Base-by-base conservation (phyloP, 1,140 invertebrate genomes). In the Eriocheir sinensis region DNA sequence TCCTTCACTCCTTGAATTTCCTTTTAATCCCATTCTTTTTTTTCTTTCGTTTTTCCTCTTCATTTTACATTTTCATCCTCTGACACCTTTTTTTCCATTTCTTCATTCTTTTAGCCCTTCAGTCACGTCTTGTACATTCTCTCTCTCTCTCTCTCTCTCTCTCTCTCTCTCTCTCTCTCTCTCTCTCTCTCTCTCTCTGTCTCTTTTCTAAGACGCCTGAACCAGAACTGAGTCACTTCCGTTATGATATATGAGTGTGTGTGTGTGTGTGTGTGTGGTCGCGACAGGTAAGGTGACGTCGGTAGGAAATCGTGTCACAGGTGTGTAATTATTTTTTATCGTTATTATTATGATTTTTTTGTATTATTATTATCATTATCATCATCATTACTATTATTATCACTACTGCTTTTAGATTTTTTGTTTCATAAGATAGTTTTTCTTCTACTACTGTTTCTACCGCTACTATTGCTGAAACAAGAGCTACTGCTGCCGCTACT, bases 201-300 rank as follows among this genome's bases (percentile, higher is more conserved):
- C 8, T 27, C 15, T 2, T 86, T 27, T 6, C 15, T 15, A 85
- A 40, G 3, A 32, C 8, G 3, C 2, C 32, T 21, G 30, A 40
- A 0, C 8, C 21, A 34, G 27, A 86, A 0, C 34, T 86, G 80
- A 81, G 80, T 30, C n/a, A n/a, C 80, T 81, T 30, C 80, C n/a
- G 4, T 81, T 38, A 38, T 17, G 3, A 83, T 83, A n/a, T 83
- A n/a, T 38, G 36, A 17, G 81, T 83, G 81, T 83, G 81, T 83
- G 81, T 83, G 81, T 83, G 27, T 83, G 81, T 83, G 81, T 83
- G 27, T 83, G 81, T 83, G 81, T 83, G 80, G 4, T 4, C 27
- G 80, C 21, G 34, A 6, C 4, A n/a, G n/a, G n/a, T n/a, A n/a
- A n/a, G n/a, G n/a, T n/a, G n/a, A n/a, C n/a, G n/a, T n/a, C n/a